Evolutionary conservation across 2,797 vertebrate genomes (phyloP).

Genomic region (Lagorchestes hirsutus): DNA sequence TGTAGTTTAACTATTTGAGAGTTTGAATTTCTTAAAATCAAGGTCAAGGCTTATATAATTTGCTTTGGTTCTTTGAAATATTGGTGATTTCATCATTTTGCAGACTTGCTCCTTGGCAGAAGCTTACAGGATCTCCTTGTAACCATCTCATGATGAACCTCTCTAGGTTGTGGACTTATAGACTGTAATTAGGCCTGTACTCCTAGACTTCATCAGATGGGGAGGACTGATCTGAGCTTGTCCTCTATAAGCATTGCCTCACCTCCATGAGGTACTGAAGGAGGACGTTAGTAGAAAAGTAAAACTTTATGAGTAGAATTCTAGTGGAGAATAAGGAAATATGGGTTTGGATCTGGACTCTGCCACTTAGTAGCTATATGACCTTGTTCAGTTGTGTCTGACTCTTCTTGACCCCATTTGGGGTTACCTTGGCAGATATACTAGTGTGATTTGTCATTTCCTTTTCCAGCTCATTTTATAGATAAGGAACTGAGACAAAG

Average conservation of each 20-base stretch:
- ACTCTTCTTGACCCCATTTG: too few species aligned
- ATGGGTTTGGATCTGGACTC: slow-evolving; percentile 6
- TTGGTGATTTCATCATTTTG: neutral
- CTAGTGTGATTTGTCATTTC: too few species aligned
- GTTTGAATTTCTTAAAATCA: neutral
- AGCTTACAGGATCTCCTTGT: neutral
- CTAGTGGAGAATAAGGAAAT: neutral
- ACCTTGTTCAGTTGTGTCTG: too few species aligned
- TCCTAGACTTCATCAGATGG: neutral
- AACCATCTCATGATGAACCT: neutral
- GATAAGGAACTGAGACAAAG: too few species aligned
- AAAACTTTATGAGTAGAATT: neutral
- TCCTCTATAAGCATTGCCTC: neutral
- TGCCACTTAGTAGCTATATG: neutral
- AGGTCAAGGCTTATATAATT: neutral
- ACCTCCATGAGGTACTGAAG: neutral
- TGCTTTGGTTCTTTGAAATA: neutral
- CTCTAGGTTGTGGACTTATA: neutral
- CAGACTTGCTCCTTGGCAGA: neutral
- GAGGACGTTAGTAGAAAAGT: neutral
- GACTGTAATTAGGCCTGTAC: neutral
- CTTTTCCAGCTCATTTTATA: too few species aligned
- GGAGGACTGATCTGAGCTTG: neutral
- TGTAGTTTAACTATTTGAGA: neutral
- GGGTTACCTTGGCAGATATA: too few species aligned